Percentiles rank a stretch among this genome's conserved stretches.
Evolutionary conservation across 2,797 vertebrate species (phyloP).

Genomic region (Toxotes lorentzi): DNA sequence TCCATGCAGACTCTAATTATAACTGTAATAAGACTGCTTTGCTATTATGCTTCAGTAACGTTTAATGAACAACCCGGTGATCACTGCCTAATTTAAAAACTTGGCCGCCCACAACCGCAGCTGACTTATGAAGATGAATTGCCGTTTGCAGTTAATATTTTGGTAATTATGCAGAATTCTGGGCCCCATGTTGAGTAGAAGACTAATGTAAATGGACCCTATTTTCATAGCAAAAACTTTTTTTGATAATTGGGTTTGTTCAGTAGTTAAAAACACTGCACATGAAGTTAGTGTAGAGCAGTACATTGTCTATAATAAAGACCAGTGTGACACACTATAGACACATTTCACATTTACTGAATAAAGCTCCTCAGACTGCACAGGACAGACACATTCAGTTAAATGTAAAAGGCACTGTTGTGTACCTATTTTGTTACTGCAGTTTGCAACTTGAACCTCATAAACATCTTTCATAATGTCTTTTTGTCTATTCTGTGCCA

Average conservation of each 20-base stretch:
- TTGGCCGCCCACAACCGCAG: background rate
- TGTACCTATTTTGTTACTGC: background rate
- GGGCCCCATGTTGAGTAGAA: background rate
- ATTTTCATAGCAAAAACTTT: background rate
- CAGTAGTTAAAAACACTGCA: background rate
- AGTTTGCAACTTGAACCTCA: background rate
- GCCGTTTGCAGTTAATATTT: background rate
- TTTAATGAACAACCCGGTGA: constrained; percentile 17
- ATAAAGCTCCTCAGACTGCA: background rate
- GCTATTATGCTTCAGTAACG: background rate
- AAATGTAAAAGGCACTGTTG: background rate
- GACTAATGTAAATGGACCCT: background rate
- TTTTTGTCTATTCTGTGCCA: background rate
- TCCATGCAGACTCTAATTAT: background rate
- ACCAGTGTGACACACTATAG: background rate
- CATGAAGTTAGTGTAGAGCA: background rate
- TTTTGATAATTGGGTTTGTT: background rate
- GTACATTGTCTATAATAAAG: background rate
- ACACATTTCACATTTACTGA: background rate
- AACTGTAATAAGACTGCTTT: background rate
- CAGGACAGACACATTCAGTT: background rate
- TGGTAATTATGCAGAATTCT: background rate
- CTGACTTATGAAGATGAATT: constrained; percentile 13
- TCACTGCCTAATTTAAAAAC: constrained; percentile 1
- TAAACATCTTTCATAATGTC: background rate